Conservation (phyloP, 2,797 vertebrate genomes). For the Steatocranus sp. region DNA sequence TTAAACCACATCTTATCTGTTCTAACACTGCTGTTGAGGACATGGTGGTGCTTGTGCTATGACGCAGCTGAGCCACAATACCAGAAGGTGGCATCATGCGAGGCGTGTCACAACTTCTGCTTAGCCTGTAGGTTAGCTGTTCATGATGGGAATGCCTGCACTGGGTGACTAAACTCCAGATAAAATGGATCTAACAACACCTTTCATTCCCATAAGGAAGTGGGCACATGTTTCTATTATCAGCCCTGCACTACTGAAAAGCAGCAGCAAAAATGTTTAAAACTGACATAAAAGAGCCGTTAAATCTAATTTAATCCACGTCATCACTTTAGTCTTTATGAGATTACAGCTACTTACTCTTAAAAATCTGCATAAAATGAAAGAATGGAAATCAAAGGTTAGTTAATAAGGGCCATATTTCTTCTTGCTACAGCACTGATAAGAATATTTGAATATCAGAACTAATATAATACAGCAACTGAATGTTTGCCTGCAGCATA, state of each 20-base stretch:
- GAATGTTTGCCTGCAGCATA: not conserved
- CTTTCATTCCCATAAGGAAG: not conserved
- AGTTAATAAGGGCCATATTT: not conserved
- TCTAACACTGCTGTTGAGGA: not conserved
- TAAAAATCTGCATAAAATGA: not conserved
- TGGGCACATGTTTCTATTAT: not conserved
- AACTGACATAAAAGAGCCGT: not conserved
- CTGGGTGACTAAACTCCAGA: not conserved
- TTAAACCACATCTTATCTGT: not conserved
- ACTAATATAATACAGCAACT: not conserved
- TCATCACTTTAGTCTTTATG: not conserved
- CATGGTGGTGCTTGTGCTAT: not conserved
- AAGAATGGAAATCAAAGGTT: not conserved
- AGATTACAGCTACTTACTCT: not conserved
- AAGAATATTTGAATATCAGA: not conserved
- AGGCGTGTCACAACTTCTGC: not conserved
- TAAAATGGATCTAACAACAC: not conserved
- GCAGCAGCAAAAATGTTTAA: not conserved
- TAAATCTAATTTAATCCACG: not conserved
- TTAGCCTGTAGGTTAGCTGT: not conserved
- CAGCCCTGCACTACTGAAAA: not conserved
- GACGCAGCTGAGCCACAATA: not conserved
- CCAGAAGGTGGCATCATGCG: slow-evolving; percentile 17
- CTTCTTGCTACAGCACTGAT: not conserved
- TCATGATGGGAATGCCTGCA: not conserved